Evolutionary conservation across 2,797 vertebrate species (phyloP).

Genomic region (Malurus leucopterus): DNA sequence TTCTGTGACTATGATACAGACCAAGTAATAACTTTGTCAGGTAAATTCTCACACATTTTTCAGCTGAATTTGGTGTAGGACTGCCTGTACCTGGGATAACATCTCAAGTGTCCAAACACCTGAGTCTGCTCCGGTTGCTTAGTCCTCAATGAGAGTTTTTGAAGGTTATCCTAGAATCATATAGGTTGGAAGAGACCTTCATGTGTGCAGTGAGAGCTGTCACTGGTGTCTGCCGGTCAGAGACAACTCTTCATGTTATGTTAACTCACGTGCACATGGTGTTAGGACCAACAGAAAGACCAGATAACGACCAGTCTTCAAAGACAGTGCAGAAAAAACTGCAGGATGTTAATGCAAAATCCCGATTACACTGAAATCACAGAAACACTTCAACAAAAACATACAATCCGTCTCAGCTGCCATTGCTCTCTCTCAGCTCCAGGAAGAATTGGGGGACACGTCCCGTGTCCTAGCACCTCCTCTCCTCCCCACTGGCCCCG

Average conservation of each 20-base stretch:
- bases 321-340: fast-evolving
- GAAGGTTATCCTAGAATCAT: background rate
- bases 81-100: background rate
- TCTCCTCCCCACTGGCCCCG: background rate
- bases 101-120: background rate
- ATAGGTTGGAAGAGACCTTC: background rate
- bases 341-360: fast-evolving
- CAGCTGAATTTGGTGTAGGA: background rate
- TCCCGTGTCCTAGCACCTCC: background rate
- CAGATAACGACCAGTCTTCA: fast-evolving
- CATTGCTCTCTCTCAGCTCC: fast-evolving
- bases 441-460: fast-evolving
- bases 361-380: background rate
- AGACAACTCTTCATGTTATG: fast-evolving
- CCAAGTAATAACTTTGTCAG: background rate
- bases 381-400: background rate
- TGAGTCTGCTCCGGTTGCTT: background rate
- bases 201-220: background rate
- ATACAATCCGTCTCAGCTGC: fast-evolving
- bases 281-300: background rate
- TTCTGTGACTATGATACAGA: background rate
- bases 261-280: fast-evolving
- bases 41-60: background rate
- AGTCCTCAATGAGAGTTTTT: background rate
- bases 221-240: background rate